Evolutionary conservation across 2,888 invertebrate species (phyloP).

Genomic region (Orthonevra nobilis): DNA sequence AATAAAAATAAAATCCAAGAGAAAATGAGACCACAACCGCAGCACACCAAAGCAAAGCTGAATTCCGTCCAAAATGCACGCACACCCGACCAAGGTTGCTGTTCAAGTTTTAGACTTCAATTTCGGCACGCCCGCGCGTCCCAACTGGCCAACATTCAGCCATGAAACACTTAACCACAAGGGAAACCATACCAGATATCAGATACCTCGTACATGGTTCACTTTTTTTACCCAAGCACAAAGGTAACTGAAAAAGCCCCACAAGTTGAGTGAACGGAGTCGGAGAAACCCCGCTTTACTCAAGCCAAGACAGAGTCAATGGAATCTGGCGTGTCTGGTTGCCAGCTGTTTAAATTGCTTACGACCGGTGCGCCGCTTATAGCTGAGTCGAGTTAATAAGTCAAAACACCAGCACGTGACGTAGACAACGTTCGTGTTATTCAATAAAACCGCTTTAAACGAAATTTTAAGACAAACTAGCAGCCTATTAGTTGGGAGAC

Average conservation of each 20-base stretch:
- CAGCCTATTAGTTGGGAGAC: too few relatives aligned
- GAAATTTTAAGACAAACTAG: too few relatives aligned
- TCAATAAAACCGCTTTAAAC: too few relatives aligned
- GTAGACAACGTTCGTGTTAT: constrained; percentile 35
- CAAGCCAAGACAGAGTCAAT: too few relatives aligned
- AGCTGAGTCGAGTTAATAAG: constrained; percentile 5
- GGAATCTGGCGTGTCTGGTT: background rate
- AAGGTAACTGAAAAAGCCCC: constrained; percentile 26
- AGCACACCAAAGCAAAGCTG: constrained; percentile 1
- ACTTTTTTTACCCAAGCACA: background rate
- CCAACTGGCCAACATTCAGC: constrained; percentile 4
- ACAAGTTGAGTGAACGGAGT: constrained; percentile 26
- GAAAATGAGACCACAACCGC: background rate
- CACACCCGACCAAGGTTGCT: constrained; percentile 45
- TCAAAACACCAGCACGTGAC: constrained; percentile 34
- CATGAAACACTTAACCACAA: constrained; percentile 30
- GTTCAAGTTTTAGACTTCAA: constrained; percentile 26
- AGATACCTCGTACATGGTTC: background rate
- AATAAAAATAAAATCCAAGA: constrained; percentile 2
- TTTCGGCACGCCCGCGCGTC: constrained; percentile 20
- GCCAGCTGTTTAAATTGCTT: background rate
- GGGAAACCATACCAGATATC: constrained; percentile 8
- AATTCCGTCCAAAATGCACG: constrained; percentile 50
- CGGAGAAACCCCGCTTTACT: background rate
- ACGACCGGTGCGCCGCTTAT: constrained; percentile 14